Base-by-base conservation (phyloP, 2,113 vertebrate species). In the Phocoena phocoena region DNA sequence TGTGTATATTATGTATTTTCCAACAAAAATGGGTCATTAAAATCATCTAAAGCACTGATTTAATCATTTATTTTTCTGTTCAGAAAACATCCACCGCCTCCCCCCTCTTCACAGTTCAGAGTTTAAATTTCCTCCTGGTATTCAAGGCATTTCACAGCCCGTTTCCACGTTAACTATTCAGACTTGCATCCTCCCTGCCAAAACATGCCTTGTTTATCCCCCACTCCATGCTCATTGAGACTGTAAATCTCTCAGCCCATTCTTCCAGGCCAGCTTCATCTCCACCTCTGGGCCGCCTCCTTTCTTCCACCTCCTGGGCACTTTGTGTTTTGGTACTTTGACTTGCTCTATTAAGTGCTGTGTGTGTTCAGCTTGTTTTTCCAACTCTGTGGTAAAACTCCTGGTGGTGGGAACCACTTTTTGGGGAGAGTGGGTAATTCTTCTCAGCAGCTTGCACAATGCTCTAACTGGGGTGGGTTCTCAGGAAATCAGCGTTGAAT, bases 71-170 rank as follows among this genome's bases (percentile, higher is more conserved):
- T 28, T 81, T 96, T 88, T 88, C 53, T 87, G 33, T 84, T 89
- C n/a, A 88, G 80, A 81, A 95, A 97, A 71, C 26, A 89, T 23
- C 87, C 25, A 53, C 31, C 15, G 36, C 79, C 90, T 93, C 70
- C 79, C 76, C 9, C 28, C 67, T 36, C 31, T 73, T 85, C 85
- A 62, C 74, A 85, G 91, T 90, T 96, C 26, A 71, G 91, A 94
- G 89, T 96, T 96, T 96, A 95, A 65, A 90, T 96, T 97, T 96
- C 68, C 83, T 96, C 41, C 80, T 96, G 96, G 96, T 93, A 96
- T 93, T 94, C 50, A 60, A 95, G 90, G 80, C 65, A 20, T 96
- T 28, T 95, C 88, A 44, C 90, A 83, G 6, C 26, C 60, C 76
- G 50, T 81, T 92, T 92, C 55, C 76, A 20, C 38, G 18, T 65